Conservation (phyloP, 2,888 invertebrate species). For the Panorpa germanica region DNA sequence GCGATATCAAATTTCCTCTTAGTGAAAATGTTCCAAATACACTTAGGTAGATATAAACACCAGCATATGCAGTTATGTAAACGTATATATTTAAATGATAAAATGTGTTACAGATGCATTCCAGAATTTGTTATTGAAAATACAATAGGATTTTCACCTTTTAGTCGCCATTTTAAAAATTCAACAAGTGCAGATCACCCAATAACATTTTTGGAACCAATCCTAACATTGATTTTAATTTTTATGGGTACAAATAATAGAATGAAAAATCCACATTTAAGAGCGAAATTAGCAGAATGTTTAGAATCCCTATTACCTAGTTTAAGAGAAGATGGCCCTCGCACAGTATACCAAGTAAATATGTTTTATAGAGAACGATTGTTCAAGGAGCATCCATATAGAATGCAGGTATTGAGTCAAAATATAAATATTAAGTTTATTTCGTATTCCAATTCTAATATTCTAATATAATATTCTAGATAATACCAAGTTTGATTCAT, state of each 20-base stretch:
- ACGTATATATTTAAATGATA: neutral
- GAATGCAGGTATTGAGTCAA: conserved; percentile 38
- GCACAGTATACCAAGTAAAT: conserved; percentile 20
- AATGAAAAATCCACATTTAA: conserved; percentile 79
- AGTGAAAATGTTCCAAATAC: conserved; percentile 42
- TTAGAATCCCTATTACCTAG: conserved; percentile 70
- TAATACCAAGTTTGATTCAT: conserved; percentile 62
- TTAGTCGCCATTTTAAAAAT: conserved; percentile 44
- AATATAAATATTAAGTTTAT: conserved; percentile 9
- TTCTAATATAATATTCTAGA: conserved; percentile 25
- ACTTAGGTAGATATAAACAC: conserved; percentile 30
- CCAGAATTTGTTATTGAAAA: conserved; percentile 87
- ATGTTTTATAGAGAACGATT: conserved; percentile 51
- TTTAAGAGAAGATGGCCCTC: conserved; percentile 34
- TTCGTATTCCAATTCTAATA: conserved; percentile 6
- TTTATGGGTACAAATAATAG: conserved; percentile 74
- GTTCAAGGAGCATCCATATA: conserved; percentile 58
- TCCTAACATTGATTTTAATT: conserved; percentile 60
- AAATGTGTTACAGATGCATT: conserved; percentile 39
- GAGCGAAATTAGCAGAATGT: conserved; percentile 79
- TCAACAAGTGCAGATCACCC: conserved; percentile 45
- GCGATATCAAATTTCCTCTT: conserved; percentile 42
- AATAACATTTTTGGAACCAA: conserved; percentile 39
- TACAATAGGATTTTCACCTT: conserved; percentile 60
- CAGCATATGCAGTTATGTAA: conserved; percentile 7